Conservation (phyloP, 1,140 invertebrate species). For the Pemphigus obesinymphae region DNA sequence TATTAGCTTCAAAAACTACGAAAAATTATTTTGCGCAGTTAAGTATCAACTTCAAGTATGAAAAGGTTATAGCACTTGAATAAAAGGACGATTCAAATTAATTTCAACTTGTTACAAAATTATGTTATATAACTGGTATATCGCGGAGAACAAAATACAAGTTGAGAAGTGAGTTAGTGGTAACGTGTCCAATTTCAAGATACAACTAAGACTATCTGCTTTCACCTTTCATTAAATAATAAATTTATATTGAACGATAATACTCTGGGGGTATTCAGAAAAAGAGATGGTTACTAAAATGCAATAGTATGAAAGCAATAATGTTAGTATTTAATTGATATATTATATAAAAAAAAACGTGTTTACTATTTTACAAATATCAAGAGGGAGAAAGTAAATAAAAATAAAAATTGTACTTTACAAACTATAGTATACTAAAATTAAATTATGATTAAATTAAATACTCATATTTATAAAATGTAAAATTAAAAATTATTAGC, state of each 20-base stretch:
- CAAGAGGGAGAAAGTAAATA: not conserved
- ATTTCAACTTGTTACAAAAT: not conserved
- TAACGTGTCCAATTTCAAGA: not conserved
- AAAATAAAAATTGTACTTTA: not conserved
- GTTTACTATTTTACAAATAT: not conserved
- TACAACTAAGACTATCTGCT: not conserved
- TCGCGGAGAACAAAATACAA: not conserved
- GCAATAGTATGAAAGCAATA: not conserved
- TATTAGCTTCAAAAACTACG: not conserved
- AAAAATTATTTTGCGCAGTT: not conserved
- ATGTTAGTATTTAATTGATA: not conserved
- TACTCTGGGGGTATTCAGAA: not conserved
- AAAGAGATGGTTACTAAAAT: not conserved
- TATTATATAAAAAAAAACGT: not conserved
- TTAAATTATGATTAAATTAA: too few species aligned
- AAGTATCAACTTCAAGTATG: not conserved
- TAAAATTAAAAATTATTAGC: too few species aligned
- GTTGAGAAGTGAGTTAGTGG: not conserved
- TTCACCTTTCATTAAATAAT: constrained; percentile 17
- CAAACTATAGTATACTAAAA: too few species aligned
- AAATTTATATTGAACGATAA: not conserved
- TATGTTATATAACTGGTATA: not conserved
- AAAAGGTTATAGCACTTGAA: not conserved
- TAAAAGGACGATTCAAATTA: not conserved
- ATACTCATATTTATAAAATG: too few species aligned